A percentile compares a stretch with the other conserved stretches of the same genome.
Conservation (phyloP, 2,888 invertebrate genomes). For the Microplitis deprimator region DNA sequence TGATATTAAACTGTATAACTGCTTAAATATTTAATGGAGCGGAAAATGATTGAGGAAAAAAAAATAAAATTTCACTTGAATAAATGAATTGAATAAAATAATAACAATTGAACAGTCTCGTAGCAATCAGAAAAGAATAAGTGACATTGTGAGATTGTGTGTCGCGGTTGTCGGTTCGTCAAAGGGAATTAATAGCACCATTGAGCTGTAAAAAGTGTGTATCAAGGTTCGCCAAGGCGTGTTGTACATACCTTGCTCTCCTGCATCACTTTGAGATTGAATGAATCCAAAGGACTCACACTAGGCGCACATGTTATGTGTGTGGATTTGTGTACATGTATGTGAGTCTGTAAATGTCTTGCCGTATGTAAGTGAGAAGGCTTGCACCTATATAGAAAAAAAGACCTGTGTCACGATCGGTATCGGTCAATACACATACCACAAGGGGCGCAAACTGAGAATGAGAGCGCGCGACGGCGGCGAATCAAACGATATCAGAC, state of each 20-base stretch:
- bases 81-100: constrained; percentile 9
- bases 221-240: constrained; percentile 51
- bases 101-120: constrained; percentile 24
- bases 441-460: constrained; percentile 23
- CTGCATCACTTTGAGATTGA: constrained; percentile 19
- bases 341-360: background rate
- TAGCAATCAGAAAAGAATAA: constrained; percentile 30
- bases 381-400: constrained; percentile 6
- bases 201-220: constrained; percentile 61
- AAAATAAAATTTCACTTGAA: constrained; percentile 15
- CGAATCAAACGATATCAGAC: constrained; percentile 71
- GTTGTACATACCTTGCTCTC: constrained; percentile 28
- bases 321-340: background rate
- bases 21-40: background rate
- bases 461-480: constrained; percentile 58
- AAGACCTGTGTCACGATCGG: constrained; percentile 35
- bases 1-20: constrained; percentile 2
- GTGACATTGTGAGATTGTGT: constrained; percentile 38
- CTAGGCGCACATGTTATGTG: background rate
- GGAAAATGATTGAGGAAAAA: background rate
- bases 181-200: constrained; percentile 63
- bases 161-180: constrained; percentile 60
- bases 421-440: constrained; percentile 24
- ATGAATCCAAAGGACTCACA: constrained; percentile 20
- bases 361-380: constrained; percentile 10